These are phyloP conservation scores for Diphyllodes magnificus DNA, from an alignment of 2,113 vertebrate species.

Conservation along the genomic window DNA sequence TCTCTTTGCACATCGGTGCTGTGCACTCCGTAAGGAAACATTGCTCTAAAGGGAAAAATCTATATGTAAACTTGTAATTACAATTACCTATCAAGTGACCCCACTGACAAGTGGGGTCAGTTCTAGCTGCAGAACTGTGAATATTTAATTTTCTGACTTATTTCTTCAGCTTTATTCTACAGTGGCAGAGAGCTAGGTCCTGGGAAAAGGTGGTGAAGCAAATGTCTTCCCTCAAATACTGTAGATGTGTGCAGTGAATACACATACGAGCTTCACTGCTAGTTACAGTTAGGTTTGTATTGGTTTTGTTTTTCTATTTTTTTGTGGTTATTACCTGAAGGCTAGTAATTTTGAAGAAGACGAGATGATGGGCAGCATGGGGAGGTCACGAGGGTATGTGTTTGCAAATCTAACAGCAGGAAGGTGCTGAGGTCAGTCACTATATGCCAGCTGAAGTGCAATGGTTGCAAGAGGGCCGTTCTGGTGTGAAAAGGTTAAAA, in stretches of 20 bases:
- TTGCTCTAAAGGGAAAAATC: background rate
- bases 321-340: background rate
- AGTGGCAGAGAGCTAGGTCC: background rate
- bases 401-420: background rate
- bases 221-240: background rate
- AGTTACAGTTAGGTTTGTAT: background rate
- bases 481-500: background rate
- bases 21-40: background rate
- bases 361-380: background rate
- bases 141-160: background rate
- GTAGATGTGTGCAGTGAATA: background rate
- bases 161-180: background rate
- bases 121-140: background rate
- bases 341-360: background rate
- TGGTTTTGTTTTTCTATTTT: background rate
- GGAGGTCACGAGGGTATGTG: background rate
- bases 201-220: background rate
- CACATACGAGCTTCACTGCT: background rate
- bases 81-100: background rate
- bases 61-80: background rate
- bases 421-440: background rate
- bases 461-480: background rate
- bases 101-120: background rate
- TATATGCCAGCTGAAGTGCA: background rate
- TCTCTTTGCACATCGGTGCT: background rate